Conservation (phyloP, 2,888 invertebrate species). For the Amphipyra berbera region DNA sequence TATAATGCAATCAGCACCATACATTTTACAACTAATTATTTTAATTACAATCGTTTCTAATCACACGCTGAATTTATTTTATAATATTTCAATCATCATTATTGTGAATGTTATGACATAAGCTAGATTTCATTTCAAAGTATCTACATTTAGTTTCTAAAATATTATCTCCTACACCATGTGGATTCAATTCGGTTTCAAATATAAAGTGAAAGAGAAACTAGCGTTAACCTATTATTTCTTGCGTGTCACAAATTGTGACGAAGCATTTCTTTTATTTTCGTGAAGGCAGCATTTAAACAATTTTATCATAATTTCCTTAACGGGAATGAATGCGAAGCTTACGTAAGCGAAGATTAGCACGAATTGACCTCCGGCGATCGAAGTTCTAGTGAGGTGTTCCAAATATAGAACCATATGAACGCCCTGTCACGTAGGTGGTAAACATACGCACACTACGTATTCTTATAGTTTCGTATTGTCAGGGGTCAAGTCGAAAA, state of each 20-base stretch:
- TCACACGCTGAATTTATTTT: neutral
- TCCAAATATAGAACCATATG: constrained; percentile 63
- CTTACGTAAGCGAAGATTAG: constrained; percentile 64
- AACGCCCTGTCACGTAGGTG: constrained; percentile 70
- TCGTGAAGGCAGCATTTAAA: constrained; percentile 35
- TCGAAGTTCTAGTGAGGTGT: constrained; percentile 47
- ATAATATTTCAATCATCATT: neutral
- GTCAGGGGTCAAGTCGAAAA: constrained; percentile 48
- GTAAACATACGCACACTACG: constrained; percentile 22
- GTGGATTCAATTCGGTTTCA: neutral
- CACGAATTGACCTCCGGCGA: constrained; percentile 67
- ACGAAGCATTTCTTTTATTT: constrained; percentile 46
- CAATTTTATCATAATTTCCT: constrained; percentile 47
- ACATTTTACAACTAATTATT: constrained; percentile 2
- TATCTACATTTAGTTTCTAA: neutral
- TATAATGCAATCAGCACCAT: constrained; percentile 20
- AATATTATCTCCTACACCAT: neutral
- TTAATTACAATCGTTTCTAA: neutral
- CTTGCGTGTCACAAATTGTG: constrained; percentile 55
- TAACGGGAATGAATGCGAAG: constrained; percentile 46
- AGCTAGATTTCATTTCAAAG: neutral
- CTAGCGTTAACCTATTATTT: constrained; percentile 21
- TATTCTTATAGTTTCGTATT: constrained; percentile 29
- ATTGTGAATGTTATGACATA: neutral
- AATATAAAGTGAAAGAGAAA: constrained; percentile 41